Conservation (phyloP, 2,888 invertebrate species). For the Napeogenes inachia region DNA sequence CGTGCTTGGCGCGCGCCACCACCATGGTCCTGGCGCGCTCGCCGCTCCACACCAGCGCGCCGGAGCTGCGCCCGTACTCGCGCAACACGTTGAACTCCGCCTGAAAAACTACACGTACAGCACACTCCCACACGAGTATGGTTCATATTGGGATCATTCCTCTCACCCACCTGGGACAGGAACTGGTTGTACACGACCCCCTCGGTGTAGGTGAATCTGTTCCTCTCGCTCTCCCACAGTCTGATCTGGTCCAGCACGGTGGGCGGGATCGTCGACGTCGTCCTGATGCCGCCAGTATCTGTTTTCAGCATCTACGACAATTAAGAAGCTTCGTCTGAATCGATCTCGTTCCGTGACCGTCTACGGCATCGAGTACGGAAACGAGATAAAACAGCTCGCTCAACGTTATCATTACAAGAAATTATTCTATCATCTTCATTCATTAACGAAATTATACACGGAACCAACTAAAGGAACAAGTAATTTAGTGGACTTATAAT, state of each 20-base stretch:
- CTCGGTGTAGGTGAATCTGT: slow-evolving; percentile 94
- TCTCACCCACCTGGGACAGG: slow-evolving; percentile 82
- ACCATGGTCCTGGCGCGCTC: slow-evolving; percentile 91
- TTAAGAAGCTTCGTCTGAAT: too few relatives aligned
- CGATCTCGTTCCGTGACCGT: too few relatives aligned
- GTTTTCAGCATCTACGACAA: slow-evolving; percentile 68
- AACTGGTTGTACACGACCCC: slow-evolving; percentile 99
- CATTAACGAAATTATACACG: too few relatives aligned
- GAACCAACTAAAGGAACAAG: too few relatives aligned
- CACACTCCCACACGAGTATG: too few relatives aligned
- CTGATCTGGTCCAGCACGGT: slow-evolving; percentile 96
- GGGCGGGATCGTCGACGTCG: slow-evolving; percentile 86
- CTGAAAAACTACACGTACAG: slow-evolving; percentile 44
- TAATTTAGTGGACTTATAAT: too few relatives aligned
- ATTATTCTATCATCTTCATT: too few relatives aligned
- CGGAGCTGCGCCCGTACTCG: slow-evolving; percentile 88
- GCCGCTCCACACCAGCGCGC: slow-evolving; percentile 93
- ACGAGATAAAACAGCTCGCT: too few relatives aligned
- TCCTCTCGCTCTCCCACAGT: slow-evolving; percentile 97
- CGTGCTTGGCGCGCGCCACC: slow-evolving; percentile 94
- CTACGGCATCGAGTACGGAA: too few relatives aligned
- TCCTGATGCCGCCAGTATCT: slow-evolving; percentile 61
- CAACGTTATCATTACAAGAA: too few relatives aligned
- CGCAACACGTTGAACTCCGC: slow-evolving; percentile 89
- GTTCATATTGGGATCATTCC: too few relatives aligned